Evolutionary conservation across 2,797 vertebrate genomes (phyloP), one percentile per base, ranked within the genome.

Genomic region (Loris lydekkerianus): DNA sequence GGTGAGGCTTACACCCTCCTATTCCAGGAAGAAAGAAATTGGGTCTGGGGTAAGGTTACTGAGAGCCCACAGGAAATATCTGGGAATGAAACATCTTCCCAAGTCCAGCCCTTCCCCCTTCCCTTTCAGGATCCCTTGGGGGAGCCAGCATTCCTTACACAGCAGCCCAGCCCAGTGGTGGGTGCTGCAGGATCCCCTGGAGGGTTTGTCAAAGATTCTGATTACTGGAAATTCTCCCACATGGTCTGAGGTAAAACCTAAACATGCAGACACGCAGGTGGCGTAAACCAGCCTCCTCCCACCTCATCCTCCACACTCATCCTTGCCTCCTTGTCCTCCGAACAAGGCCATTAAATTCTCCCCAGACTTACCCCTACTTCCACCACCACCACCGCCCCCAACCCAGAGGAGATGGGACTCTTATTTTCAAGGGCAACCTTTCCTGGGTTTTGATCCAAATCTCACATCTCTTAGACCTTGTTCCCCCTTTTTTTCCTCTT

Each of bases 191-290:
- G 60, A 21, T 1, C 14, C 23, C n/a, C n/a, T 43, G n/a, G 34
- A 61, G 43, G 76, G 11, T 25, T 56, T 10, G 20, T n/a, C 84
- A 43, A 9, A 73, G 81, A n/a, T 14, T 18, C 37, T 3, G n/a
- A n/a, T 72, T 70, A 34, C 34, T 18, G 23, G 61, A 23, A 43
- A 43, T 60, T 69, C n/a, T 31, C 27, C 25, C 21, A 3, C 6
- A 4, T 4, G 73, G 31, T 49, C 67, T 40, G n/a, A 43, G 67
- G 46, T 67, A 43, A 86, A 23, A 53, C 29, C 6, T 53, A 69
- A 23, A 29, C 21, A 0, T 40, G 21, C 11, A 21, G 0, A 49
- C 14, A 49, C 13, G 8, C 20, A 20, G 37, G 2, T 5, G 11
- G 15, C 65, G 9, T 23, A 3, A 21, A 5, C 67, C 21, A 27